A percentile compares a stretch with the other conserved stretches of the same genome.
These are phyloP conservation scores for Ichneumoninae sp. DNA, from an alignment of 2,888 invertebrate genomes.

Conservation along the genomic window DNA sequence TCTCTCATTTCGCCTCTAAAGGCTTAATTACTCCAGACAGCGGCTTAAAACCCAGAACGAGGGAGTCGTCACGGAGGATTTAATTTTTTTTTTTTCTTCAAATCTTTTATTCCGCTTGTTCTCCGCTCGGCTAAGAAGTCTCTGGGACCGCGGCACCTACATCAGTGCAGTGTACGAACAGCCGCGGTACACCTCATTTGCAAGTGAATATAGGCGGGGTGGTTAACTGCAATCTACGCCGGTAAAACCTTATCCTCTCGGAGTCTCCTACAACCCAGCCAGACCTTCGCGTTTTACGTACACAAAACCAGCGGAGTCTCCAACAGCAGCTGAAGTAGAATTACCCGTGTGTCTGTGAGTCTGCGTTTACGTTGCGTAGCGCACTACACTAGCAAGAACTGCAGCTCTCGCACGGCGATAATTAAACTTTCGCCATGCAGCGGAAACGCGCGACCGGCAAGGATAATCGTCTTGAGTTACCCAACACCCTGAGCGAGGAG, in stretches of 20 bases:
- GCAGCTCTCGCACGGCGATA: constrained; percentile 32
- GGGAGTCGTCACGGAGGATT: constrained; percentile 1
- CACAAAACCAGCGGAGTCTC: constrained; percentile 8
- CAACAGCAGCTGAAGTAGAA: constrained; percentile 23
- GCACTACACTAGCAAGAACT: constrained; percentile 21
- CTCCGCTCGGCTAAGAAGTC: constrained; percentile 3
- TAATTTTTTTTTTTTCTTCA: not conserved
- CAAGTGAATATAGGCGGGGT: constrained; percentile 58
- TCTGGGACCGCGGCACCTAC: not conserved
- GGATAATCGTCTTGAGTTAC: constrained; percentile 62
- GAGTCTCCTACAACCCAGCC: not conserved
- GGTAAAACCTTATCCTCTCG: constrained; percentile 34
- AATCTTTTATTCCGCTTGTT: not conserved
- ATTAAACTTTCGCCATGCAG: constrained; percentile 64
- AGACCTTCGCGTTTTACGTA: not conserved
- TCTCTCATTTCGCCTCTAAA: not conserved
- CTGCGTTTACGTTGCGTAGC: constrained; percentile 14
- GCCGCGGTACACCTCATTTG: constrained; percentile 54
- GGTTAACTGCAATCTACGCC: constrained; percentile 57
- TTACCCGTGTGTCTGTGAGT: not conserved
- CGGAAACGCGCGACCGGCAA: constrained; percentile 42
- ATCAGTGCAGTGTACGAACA: constrained; percentile 7
- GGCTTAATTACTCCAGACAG: not conserved
- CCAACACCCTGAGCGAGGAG: constrained; percentile 32
- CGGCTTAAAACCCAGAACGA: constrained; percentile 20